Evolutionary conservation across 2,113 vertebrate genomes (phyloP).

Genomic region (Mystacornis crossleyi): DNA sequence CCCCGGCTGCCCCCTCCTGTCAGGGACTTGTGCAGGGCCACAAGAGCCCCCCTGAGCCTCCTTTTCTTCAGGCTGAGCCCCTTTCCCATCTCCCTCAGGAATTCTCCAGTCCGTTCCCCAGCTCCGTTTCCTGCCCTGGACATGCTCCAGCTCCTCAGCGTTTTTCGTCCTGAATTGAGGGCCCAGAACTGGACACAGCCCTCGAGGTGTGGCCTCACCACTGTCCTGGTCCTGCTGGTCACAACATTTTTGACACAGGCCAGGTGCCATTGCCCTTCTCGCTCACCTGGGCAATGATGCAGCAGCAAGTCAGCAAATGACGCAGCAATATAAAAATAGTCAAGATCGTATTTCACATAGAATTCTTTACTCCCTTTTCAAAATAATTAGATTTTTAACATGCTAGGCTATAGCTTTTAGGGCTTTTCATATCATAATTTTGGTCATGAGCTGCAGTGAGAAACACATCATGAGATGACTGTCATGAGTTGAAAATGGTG

Average conservation of each 20-base stretch:
- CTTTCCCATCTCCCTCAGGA: neutral
- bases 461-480: neutral
- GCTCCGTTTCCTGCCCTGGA: rapidly evolving
- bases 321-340: neutral
- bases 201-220: neutral
- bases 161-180: no score
- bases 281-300: neutral
- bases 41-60: neutral
- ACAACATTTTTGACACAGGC: neutral
- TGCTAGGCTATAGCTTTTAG: neutral
- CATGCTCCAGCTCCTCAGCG: rapidly evolving
- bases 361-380: neutral
- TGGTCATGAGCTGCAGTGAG: neutral
- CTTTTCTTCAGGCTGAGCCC: neutral
- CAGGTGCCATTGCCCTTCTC: neutral
- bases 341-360: neutral
- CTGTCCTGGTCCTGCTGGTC: neutral
- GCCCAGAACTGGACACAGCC: neutral
- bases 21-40: neutral
- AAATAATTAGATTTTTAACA: neutral
- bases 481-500: neutral
- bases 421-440: neutral
- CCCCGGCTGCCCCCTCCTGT: neutral
- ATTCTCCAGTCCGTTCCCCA: neutral
- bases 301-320: neutral